Percentiles rank a stretch among this genome's conserved stretches.
These are phyloP conservation scores for Eudemis profundana DNA, from an alignment of 2,888 invertebrate species.

Conservation along the genomic window DNA sequence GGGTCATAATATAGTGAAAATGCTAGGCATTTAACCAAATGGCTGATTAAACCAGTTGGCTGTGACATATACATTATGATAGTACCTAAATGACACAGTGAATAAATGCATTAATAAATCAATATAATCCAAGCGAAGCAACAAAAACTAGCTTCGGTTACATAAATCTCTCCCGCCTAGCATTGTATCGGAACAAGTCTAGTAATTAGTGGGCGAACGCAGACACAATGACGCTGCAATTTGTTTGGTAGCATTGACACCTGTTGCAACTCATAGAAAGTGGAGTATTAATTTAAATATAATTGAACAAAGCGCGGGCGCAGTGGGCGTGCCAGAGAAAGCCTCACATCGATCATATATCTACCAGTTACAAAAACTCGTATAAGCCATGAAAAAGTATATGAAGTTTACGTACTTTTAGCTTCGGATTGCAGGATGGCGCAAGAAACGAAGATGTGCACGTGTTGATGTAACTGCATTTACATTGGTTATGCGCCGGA, in stretches of 20 bases:
- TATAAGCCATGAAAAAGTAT: not conserved
- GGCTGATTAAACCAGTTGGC: too few species aligned
- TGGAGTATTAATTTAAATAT: conserved; percentile 39
- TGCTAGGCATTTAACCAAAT: too few species aligned
- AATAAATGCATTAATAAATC: not conserved
- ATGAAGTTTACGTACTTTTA: not conserved
- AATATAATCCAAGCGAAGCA: not conserved
- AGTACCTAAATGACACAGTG: not conserved
- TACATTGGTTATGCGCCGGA: not conserved
- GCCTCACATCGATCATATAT: conserved; percentile 58
- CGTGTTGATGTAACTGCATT: not conserved
- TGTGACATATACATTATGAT: not conserved
- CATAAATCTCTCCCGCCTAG: not conserved
- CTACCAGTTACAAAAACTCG: not conserved
- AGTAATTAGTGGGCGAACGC: conserved; percentile 31
- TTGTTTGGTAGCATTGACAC: conserved; percentile 32
- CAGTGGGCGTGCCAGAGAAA: conserved; percentile 59
- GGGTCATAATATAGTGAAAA: too few species aligned
- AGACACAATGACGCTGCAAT: conserved; percentile 40
- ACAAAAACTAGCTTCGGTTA: conserved; percentile 1
- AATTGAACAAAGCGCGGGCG: conserved; percentile 35
- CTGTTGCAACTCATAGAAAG: conserved; percentile 45
- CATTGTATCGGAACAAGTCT: conserved; percentile 19
- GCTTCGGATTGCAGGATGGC: not conserved
- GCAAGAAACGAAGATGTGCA: conserved; percentile 10